Percentiles rank a stretch among this genome's conserved stretches.
phyloP scores from a whole-genome alignment of 2,113 vertebrate species.

The Caloenas nicobarica region DNA sequence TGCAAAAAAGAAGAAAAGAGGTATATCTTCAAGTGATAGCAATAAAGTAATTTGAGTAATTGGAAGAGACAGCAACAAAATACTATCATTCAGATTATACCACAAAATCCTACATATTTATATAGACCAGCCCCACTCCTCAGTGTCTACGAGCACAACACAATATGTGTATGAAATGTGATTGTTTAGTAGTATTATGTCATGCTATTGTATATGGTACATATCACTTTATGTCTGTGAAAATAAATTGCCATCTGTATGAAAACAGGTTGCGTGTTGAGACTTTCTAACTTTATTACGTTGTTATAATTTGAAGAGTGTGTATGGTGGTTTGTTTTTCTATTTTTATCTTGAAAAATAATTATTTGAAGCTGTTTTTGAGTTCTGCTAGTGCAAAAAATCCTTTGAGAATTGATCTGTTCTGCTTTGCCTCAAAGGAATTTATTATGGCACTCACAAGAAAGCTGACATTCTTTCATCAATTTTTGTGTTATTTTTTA shows the following conservation, averaged over 20 bases:
- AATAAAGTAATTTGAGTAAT: not conserved
- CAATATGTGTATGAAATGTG: not conserved
- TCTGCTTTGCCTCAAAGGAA: conserved; percentile 20
- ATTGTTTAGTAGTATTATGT: not conserved
- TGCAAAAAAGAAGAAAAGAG: not conserved
- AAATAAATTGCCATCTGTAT: not conserved
- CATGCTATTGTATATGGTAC: not conserved
- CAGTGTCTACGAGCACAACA: not conserved
- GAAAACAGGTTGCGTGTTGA: not conserved
- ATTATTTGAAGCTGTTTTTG: not conserved
- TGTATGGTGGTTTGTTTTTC: not conserved
- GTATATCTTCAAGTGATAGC: not conserved
- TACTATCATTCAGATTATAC: not conserved
- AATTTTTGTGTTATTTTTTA: conserved; percentile 20
- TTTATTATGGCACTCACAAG: conserved; percentile 31
- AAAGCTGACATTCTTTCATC: conserved; percentile 45
- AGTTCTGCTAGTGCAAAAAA: not conserved
- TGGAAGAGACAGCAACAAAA: not conserved
- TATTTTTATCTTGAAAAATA: not conserved
- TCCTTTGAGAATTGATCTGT: not conserved
- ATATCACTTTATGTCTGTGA: not conserved
- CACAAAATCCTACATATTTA: not conserved
- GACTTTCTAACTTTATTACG: not conserved
- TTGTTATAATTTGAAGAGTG: not conserved
- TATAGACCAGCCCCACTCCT: too few relatives aligned